A percentile compares a stretch with the other conserved stretches of the same genome.
phyloP scores from a whole-genome alignment of 2,113 vertebrate species.

The Mormyrus iriodes region DNA sequence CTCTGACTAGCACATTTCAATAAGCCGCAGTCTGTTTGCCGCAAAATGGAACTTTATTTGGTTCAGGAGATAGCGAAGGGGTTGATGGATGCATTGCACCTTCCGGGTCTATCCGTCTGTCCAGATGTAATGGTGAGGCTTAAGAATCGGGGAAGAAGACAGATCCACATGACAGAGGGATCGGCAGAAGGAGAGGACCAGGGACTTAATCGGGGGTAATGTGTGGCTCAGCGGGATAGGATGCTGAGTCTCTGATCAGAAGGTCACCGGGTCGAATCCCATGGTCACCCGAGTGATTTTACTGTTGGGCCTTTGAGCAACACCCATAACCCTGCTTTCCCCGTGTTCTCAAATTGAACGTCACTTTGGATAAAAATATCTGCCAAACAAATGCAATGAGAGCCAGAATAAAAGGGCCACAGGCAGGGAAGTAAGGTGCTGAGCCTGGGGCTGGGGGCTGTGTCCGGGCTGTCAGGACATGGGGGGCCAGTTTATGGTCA shows the following conservation, averaged over 20 bases:
- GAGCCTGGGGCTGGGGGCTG: not conserved
- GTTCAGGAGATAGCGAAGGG: not conserved
- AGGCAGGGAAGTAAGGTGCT: not conserved
- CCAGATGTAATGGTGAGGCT: not conserved
- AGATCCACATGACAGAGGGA: not conserved
- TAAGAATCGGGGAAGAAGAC: not conserved
- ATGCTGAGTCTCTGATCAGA: not conserved
- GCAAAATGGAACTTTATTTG: not conserved
- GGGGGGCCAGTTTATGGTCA: too few species aligned
- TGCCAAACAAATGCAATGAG: not conserved
- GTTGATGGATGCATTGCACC: not conserved
- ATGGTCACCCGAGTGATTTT: not conserved
- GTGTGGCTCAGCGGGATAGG: not conserved
- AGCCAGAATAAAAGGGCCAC: not conserved
- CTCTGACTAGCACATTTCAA: not conserved
- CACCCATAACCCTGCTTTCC: too few species aligned
- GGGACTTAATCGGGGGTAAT: not conserved
- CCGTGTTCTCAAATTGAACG: too few species aligned
- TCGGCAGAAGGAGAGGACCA: not conserved
- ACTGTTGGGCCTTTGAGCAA: not conserved
- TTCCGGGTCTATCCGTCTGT: not conserved
- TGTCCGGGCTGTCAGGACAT: not conserved
- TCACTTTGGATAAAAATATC: too few species aligned
- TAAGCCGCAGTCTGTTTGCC: not conserved
- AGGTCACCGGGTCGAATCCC: not conserved